Percentiles rank a stretch among this genome's conserved stretches.
Conservation (phyloP, 2,113 vertebrate species). For the Anas platyrhynchos region DNA sequence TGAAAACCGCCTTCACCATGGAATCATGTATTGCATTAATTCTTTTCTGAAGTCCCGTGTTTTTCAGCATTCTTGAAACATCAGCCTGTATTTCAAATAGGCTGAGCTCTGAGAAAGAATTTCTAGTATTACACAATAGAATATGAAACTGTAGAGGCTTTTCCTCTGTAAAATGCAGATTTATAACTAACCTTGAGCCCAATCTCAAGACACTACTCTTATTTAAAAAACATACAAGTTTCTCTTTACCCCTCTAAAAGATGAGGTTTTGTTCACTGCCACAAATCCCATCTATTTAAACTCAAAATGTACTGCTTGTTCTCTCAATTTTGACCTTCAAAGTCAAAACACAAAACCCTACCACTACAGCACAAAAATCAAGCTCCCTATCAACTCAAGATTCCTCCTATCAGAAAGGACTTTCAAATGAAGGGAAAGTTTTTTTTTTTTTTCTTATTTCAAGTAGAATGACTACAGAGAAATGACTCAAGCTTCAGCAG, state of each 20-base stretch:
- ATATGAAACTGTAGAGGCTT: background rate
- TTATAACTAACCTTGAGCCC: background rate
- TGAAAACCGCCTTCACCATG: background rate
- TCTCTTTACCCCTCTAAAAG: background rate
- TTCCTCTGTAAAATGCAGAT: background rate
- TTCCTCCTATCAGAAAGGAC: background rate
- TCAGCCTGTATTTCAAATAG: rapidly evolving
- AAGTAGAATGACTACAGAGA: background rate
- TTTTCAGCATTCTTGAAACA: background rate
- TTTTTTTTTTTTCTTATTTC: background rate
- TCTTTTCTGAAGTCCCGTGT: background rate
- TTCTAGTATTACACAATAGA: background rate
- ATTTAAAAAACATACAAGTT: background rate
- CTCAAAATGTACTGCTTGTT: background rate
- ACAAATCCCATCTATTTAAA: background rate
- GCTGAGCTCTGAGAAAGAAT: background rate
- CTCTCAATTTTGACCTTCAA: background rate
- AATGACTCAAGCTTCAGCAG: slow-evolving; percentile 37
- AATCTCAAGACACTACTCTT: background rate
- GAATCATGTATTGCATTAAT: background rate
- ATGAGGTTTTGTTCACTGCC: background rate
- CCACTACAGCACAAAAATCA: background rate
- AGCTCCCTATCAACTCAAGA: background rate
- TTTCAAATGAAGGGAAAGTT: background rate
- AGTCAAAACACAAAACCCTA: background rate